phyloP scores from a whole-genome alignment of 2,797 vertebrate species.

The Geotria australis region DNA sequence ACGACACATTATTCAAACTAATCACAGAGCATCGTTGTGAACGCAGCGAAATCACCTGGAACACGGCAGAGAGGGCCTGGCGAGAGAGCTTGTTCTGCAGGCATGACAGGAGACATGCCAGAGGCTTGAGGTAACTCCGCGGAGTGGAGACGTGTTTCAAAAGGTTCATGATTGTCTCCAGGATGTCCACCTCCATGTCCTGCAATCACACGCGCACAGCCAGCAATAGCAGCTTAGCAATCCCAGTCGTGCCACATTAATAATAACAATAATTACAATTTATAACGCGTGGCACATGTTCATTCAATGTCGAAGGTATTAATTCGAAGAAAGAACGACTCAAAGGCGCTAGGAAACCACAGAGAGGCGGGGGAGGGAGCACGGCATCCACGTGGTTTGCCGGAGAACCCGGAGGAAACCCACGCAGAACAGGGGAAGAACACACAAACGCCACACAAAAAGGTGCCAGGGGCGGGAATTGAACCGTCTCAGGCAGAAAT shows the following conservation, averaged over 20 bases:
- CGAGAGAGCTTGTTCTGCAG: constrained; percentile 45
- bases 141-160: constrained; percentile 35
- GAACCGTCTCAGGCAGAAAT: too few species aligned
- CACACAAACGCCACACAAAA: too few species aligned
- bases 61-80: constrained; percentile 37
- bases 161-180: constrained; percentile 62
- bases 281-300: too few species aligned
- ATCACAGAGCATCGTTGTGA: not conserved
- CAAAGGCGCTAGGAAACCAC: not conserved
- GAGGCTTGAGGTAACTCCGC: constrained; percentile 32
- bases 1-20: too few species aligned
- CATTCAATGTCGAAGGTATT: too few species aligned
- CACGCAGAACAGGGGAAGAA: too few species aligned
- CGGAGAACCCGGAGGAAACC: too few species aligned
- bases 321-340: not conserved
- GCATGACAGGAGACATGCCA: constrained; percentile 50
- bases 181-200: constrained; percentile 58
- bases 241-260: not conserved
- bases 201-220: constrained; percentile 7
- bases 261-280: not conserved
- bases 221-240: not conserved
- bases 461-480: too few species aligned
- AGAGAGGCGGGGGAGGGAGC: not conserved
- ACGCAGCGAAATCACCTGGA: constrained; percentile 25
- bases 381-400: too few species aligned